Percentiles rank a stretch among this genome's conserved stretches.
Evolutionary conservation across 2,797 vertebrate genomes (phyloP).

Genomic region (Spinus olivaceus): DNA sequence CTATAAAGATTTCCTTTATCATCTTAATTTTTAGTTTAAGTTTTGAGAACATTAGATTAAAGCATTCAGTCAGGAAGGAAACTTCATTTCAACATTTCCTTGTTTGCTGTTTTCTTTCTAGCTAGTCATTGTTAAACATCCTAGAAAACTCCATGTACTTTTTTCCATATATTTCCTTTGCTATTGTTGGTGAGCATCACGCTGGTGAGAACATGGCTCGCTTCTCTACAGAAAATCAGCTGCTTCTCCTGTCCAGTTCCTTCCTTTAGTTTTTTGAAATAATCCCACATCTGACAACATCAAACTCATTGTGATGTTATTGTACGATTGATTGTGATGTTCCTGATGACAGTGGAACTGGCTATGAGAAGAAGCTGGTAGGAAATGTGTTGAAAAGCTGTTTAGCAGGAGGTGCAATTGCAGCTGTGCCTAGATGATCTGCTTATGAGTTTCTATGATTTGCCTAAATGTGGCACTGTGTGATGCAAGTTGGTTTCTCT

Average conservation of each 20-base stretch:
- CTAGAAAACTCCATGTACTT: neutral
- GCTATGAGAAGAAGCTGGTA: constrained; percentile 4
- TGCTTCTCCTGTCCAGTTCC: constrained; percentile 47
- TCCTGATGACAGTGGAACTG: neutral
- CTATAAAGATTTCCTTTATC: neutral
- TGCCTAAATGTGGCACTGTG: constrained; percentile 7
- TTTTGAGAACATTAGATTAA: neutral
- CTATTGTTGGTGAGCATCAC: constrained; percentile 40
- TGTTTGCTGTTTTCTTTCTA: constrained; percentile 1
- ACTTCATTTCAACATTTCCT: neutral
- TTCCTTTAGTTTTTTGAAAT: neutral
- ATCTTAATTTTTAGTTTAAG: neutral
- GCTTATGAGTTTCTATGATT: constrained; percentile 14
- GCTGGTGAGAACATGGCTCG: constrained; percentile 27
- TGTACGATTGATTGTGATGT: neutral
- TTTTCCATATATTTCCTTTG: constrained; percentile 68
- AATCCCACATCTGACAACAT: neutral
- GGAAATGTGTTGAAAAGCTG: neutral
- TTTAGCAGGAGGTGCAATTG: neutral
- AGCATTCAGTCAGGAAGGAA: neutral
- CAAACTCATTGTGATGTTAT: neutral
- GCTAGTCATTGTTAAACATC: neutral
- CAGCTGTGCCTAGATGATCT: neutral
- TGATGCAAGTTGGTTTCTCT: constrained; percentile 36
- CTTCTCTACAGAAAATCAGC: constrained; percentile 21